Percentiles rank a stretch among this genome's conserved stretches.
Evolutionary conservation across 2,888 invertebrate species (phyloP).

Genomic region (Amblyjoppa proteus): DNA sequence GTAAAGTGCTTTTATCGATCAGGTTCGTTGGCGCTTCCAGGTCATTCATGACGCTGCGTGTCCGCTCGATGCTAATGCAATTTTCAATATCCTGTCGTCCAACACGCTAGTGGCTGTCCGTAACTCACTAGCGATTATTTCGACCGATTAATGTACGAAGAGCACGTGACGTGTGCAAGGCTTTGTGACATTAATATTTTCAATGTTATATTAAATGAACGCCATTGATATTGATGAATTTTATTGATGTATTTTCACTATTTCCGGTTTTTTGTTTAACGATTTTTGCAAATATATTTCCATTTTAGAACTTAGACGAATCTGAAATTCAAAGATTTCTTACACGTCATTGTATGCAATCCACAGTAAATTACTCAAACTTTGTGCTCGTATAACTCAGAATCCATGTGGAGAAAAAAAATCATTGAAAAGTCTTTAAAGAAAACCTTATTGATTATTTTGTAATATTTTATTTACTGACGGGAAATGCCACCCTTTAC

Average conservation of each 20-base stretch:
- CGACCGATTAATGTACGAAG: constrained; percentile 6
- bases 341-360: no score
- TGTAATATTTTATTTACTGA: no score
- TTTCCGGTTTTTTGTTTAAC: neutral
- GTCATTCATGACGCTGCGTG: constrained; percentile 41
- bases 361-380: no score
- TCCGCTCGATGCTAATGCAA: constrained; percentile 62
- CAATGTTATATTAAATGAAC: constrained; percentile 3
- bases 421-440: no score
- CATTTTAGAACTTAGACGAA: neutral
- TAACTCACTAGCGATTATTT: constrained; percentile 28
- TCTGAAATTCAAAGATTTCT: no score
- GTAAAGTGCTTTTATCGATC: constrained; percentile 7
- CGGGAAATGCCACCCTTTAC: no score
- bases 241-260: neutral
- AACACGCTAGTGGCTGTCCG: constrained; percentile 27
- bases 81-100: constrained; percentile 58
- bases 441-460: no score
- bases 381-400: no score
- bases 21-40: constrained; percentile 8
- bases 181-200: neutral
- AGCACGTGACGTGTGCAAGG: neutral
- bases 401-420: no score
- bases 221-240: neutral
- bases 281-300: neutral